Evolutionary conservation across 2,113 vertebrate genomes (phyloP).

Genomic region (Pterocles gutturalis): DNA sequence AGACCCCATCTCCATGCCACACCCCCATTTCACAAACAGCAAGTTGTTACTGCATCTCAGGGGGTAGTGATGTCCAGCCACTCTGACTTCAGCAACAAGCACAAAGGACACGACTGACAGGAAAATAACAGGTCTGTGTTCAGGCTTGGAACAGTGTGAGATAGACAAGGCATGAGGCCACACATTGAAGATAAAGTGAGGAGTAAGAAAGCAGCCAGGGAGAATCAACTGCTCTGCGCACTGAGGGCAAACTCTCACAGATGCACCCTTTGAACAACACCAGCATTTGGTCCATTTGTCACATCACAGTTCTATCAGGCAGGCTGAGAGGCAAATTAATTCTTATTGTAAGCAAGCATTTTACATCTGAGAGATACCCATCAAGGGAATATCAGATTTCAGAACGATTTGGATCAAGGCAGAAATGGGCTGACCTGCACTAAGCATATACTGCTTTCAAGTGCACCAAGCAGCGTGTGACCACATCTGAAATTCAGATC

Average conservation of each 20-base stretch:
- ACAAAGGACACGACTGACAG: accelerated
- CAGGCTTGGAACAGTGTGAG: slow-evolving; percentile 2
- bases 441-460: not conserved
- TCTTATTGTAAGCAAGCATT: not conserved
- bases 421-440: not conserved
- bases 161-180: slow-evolving; percentile 11
- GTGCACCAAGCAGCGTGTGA: not conserved
- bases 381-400: not conserved
- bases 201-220: not conserved
- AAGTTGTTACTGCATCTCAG: not conserved
- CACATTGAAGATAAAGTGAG: not conserved
- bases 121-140: not conserved
- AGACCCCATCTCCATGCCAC: not conserved
- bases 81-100: not conserved
- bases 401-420: not conserved
- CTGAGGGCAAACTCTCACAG: not conserved
- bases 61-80: not conserved
- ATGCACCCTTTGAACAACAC: not conserved
- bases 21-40: not conserved
- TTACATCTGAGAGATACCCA: not conserved
- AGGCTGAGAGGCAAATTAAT: not conserved
- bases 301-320: not conserved
- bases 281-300: not conserved
- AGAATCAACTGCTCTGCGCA: not conserved
- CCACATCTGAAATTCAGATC: not conserved